Percentiles rank a stretch among this genome's conserved stretches.
phyloP scores from a whole-genome alignment of 2,888 invertebrate genomes.

The Ophion ventricosus region DNA sequence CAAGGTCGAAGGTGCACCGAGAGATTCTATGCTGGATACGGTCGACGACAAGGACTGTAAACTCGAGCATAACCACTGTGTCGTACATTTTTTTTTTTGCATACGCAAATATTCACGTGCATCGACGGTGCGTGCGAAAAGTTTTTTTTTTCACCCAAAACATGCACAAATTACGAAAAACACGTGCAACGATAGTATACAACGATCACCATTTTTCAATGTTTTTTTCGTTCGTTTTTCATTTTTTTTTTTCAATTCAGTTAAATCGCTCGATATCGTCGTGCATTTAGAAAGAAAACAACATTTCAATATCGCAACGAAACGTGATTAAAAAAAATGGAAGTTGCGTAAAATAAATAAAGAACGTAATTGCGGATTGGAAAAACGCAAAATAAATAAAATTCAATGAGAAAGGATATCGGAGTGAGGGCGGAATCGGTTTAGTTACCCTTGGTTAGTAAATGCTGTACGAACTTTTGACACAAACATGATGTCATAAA shows the following conservation, averaged over 20 bases:
- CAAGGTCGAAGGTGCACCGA: conserved; percentile 83
- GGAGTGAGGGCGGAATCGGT: conserved; percentile 51
- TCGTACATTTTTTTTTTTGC: conserved; percentile 29
- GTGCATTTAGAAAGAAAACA: conserved; percentile 45
- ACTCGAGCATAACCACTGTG: conserved; percentile 83
- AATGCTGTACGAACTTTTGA: conserved; percentile 60
- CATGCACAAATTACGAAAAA: conserved; percentile 27
- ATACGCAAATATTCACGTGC: neutral
- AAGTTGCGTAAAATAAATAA: conserved; percentile 70
- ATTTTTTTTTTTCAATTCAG: conserved; percentile 13
- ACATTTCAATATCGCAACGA: conserved; percentile 35
- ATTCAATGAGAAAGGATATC: conserved; percentile 39
- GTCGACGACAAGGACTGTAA: conserved; percentile 83
- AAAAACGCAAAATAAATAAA: conserved; percentile 50
- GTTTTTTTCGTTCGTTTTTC: conserved; percentile 20
- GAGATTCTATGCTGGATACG: conserved; percentile 83
- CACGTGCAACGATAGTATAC: conserved; percentile 15
- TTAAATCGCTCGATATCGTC: conserved; percentile 30
- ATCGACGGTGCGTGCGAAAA: neutral
- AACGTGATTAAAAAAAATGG: conserved; percentile 45
- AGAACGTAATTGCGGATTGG: conserved; percentile 65
- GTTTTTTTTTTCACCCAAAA: conserved; percentile 9
- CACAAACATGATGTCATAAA: conserved; percentile 52
- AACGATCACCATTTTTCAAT: conserved; percentile 22
- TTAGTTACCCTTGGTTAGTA: conserved; percentile 63